Conservation (phyloP, 2,797 vertebrate species). For the Alca torda region DNA sequence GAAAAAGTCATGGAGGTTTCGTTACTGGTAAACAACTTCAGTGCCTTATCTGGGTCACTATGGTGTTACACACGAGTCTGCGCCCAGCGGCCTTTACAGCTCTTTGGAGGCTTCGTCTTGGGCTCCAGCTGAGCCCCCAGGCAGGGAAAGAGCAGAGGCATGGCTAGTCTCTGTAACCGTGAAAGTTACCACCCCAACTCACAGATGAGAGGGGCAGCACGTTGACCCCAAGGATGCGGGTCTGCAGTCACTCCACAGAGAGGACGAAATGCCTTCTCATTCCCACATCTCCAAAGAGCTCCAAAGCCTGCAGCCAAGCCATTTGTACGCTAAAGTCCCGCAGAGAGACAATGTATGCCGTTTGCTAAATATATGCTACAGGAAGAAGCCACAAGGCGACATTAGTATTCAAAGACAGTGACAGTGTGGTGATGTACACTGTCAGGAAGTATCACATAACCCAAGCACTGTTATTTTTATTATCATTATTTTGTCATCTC, state of each 20-base stretch:
- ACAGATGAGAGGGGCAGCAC: background rate
- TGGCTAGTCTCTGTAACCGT: accelerated
- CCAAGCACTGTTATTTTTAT: constrained; percentile 38
- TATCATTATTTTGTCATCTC: constrained; percentile 69
- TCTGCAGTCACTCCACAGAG: background rate
- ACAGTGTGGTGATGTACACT: background rate
- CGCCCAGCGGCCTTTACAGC: background rate
- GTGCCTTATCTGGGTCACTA: constrained; percentile 17
- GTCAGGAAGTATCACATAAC: constrained; percentile 39
- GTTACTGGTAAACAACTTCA: constrained; percentile 36
- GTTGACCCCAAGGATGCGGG: background rate
- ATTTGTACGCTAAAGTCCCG: background rate
- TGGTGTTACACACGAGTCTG: background rate
- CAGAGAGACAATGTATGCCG: background rate
- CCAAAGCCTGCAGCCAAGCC: background rate
- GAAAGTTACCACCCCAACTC: background rate
- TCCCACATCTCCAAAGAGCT: background rate
- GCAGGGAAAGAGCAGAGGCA: background rate
- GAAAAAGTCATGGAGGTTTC: constrained; percentile 43
- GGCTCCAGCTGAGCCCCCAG: background rate
- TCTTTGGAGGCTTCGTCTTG: background rate
- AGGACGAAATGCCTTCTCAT: background rate
- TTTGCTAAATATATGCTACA: background rate
- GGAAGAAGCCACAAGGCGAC: background rate
- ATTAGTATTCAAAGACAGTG: background rate